Percentiles rank a stretch among this genome's conserved stretches.
Evolutionary conservation across 2,888 invertebrate genomes (phyloP).

Genomic region (Cheilosia vulpina): DNA sequence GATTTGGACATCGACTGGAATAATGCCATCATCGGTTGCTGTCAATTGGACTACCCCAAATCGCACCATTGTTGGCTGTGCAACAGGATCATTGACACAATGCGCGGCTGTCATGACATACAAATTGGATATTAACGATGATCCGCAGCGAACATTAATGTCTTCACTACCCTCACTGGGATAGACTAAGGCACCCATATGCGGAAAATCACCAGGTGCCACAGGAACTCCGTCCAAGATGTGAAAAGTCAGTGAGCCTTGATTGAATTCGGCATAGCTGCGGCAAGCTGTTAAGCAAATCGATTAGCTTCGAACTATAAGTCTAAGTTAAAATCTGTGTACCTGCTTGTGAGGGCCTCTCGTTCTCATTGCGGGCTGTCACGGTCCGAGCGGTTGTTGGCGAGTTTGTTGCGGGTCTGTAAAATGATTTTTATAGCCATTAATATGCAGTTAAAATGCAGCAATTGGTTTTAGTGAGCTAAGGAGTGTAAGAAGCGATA

Average conservation of each 20-base stretch:
- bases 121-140: constrained; percentile 69
- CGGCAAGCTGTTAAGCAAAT: constrained; percentile 50
- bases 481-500: background rate
- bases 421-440: background rate
- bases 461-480: background rate
- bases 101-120: constrained; percentile 75
- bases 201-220: constrained; percentile 76
- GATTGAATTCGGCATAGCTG: constrained; percentile 10
- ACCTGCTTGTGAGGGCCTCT: constrained; percentile 39
- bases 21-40: constrained; percentile 16
- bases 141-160: constrained; percentile 64
- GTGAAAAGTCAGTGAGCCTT: constrained; percentile 55
- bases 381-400: constrained; percentile 10
- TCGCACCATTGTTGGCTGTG: constrained; percentile 53
- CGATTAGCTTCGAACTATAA: background rate
- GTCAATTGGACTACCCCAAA: constrained; percentile 63
- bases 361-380: constrained; percentile 8
- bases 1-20: constrained; percentile 51
- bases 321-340: background rate
- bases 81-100: constrained; percentile 58
- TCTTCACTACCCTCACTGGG: constrained; percentile 17
- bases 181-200: constrained; percentile 75
- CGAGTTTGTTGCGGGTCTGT: background rate
- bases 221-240: constrained; percentile 75
- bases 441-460: background rate